phyloP scores from a whole-genome alignment of 2,797 vertebrate genomes.

The Leptoclinus maculatus region DNA sequence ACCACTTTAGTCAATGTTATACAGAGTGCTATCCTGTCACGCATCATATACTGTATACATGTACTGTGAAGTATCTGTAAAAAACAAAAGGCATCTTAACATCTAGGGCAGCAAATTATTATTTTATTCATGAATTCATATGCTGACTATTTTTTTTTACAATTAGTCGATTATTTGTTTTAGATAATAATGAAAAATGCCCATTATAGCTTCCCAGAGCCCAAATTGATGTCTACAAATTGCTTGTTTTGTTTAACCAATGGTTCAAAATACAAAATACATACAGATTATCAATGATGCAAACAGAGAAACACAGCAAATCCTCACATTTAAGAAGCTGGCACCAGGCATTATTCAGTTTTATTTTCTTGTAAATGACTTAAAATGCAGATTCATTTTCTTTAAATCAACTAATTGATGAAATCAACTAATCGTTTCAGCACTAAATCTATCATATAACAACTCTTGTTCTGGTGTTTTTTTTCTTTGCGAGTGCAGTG shows the following conservation, averaged over 20 bases:
- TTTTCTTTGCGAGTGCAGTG: not conserved
- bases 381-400: not conserved
- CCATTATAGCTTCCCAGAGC: not conserved
- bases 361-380: not conserved
- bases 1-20: conserved; percentile 1
- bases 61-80: not conserved
- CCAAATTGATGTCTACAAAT: not conserved
- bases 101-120: not conserved
- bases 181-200: not conserved
- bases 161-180: not conserved
- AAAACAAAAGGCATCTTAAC: not conserved
- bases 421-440: not conserved
- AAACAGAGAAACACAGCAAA: not conserved
- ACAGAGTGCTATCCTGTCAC: not conserved
- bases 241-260: not conserved
- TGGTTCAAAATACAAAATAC: not conserved
- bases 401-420: not conserved
- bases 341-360: not conserved
- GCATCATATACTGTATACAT: not conserved
- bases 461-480: not conserved
- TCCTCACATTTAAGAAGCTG: not conserved
- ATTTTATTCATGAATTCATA: not conserved
- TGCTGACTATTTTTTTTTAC: not conserved
- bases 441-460: not conserved
- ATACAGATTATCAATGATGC: not conserved